phyloP scores from a whole-genome alignment of 2,797 vertebrate genomes.

The Rhincodon typus region DNA sequence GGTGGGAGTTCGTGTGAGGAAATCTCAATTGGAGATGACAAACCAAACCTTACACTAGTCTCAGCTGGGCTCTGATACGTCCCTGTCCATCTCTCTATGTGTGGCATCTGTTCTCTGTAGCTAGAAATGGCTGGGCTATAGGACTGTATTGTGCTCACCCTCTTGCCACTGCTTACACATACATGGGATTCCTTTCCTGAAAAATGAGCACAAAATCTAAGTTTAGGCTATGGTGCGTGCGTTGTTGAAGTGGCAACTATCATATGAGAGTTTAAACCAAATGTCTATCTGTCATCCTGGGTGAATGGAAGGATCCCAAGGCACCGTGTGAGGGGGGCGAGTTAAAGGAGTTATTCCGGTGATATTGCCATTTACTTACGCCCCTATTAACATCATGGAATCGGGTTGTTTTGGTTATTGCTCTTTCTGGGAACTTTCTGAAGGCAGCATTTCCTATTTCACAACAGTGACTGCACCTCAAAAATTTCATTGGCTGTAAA shows the following conservation, averaged over 20 bases:
- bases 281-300: background rate
- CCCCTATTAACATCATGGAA: background rate
- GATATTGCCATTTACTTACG: background rate
- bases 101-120: too few species aligned
- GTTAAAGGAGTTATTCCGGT: background rate
- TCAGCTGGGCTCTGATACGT: too few species aligned
- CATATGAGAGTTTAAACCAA: background rate
- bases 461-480: background rate
- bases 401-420: background rate
- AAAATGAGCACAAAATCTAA: background rate
- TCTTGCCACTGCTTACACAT: too few species aligned
- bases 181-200: background rate
- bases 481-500: background rate
- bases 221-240: background rate
- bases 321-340: background rate
- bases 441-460: background rate
- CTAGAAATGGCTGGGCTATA: too few species aligned
- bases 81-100: too few species aligned
- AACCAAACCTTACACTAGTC: too few species aligned
- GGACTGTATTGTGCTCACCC: too few species aligned
- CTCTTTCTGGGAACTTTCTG: background rate
- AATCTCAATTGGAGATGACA: too few species aligned
- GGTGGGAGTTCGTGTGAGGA: too few species aligned
- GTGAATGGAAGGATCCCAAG: background rate
- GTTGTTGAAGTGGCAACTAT: background rate